Conservation (phyloP, 2,888 invertebrate species). For the Pollenia griseotomentosa region DNA sequence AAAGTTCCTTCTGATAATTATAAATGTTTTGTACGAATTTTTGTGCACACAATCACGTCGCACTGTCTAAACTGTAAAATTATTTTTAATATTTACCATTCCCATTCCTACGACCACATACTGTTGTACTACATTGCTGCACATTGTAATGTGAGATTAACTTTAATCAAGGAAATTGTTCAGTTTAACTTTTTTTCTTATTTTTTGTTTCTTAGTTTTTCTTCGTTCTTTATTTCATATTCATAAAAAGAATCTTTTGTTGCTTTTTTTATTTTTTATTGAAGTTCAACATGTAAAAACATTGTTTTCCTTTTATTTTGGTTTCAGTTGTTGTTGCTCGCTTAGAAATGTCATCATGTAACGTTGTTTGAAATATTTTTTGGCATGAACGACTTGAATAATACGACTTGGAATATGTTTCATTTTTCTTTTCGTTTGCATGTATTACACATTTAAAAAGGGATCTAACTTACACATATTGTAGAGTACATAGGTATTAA, state of each 20-base stretch:
- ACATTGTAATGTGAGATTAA: constrained; percentile 65
- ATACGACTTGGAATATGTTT: not conserved
- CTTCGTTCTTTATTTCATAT: constrained; percentile 22
- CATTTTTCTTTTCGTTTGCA: constrained; percentile 20
- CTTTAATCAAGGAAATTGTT: constrained; percentile 72
- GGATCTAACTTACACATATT: not conserved
- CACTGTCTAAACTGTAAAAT: too few species aligned
- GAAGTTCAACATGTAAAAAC: constrained; percentile 58
- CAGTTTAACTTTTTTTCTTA: constrained; percentile 44
- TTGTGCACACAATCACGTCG: too few species aligned
- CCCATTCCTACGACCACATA: not conserved
- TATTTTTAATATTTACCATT: not conserved
- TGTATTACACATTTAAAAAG: constrained; percentile 24
- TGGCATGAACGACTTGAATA: constrained; percentile 47
- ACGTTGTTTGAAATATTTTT: constrained; percentile 25
- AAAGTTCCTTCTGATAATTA: too few species aligned
- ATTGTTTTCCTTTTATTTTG: constrained; percentile 5
- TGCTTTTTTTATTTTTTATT: constrained; percentile 8
- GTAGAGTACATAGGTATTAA: not conserved
- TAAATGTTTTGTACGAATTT: too few species aligned
- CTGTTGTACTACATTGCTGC: constrained; percentile 9
- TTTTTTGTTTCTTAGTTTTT: constrained; percentile 7
- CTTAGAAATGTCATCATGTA: constrained; percentile 59
- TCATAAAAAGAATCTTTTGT: constrained; percentile 35
- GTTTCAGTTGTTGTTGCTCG: constrained; percentile 10